phyloP scores from a whole-genome alignment of 2,888 invertebrate genomes.

The Orthosia gothica region DNA sequence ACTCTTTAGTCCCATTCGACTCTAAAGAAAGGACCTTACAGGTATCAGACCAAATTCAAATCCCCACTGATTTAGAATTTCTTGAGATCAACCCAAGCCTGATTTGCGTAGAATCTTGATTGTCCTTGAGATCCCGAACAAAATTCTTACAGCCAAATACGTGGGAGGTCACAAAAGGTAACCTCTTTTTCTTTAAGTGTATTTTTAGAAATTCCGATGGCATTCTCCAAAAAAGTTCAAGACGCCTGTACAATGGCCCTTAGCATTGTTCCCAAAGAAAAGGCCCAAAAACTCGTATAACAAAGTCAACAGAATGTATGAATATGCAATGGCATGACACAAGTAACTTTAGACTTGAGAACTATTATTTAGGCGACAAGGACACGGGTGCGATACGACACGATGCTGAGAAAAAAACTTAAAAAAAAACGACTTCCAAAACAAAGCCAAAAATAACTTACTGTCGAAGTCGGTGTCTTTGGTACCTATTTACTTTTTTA shows the following conservation, averaged over 20 bases:
- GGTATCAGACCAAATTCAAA: slow-evolving; percentile 17
- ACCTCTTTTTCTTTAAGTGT: slow-evolving; percentile 15
- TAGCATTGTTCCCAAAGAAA: slow-evolving; percentile 61
- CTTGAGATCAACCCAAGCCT: not conserved
- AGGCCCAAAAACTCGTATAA: slow-evolving; percentile 56
- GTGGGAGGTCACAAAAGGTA: slow-evolving; percentile 21
- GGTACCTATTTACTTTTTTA: too few relatives aligned
- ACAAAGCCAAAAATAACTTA: too few relatives aligned
- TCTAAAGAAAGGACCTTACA: slow-evolving; percentile 6
- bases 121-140: slow-evolving; percentile 7
- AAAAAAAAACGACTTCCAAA: not conserved
- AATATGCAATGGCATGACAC: slow-evolving; percentile 66
- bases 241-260: slow-evolving; percentile 46
- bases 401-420: not conserved
- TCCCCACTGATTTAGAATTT: slow-evolving; percentile 23
- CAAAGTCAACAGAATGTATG: slow-evolving; percentile 62
- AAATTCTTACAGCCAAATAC: not conserved
- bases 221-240: slow-evolving; percentile 41
- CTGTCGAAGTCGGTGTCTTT: too few relatives aligned
- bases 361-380: slow-evolving; percentile 30
- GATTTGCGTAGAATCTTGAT: not conserved
- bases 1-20: slow-evolving; percentile 18
- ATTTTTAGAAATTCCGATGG: slow-evolving; percentile 48
- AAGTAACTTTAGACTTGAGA: slow-evolving; percentile 34
- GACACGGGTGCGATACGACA: slow-evolving; percentile 27